Evolutionary conservation across 2,113 vertebrate genomes (phyloP).

Genomic region (Otus sunia): DNA sequence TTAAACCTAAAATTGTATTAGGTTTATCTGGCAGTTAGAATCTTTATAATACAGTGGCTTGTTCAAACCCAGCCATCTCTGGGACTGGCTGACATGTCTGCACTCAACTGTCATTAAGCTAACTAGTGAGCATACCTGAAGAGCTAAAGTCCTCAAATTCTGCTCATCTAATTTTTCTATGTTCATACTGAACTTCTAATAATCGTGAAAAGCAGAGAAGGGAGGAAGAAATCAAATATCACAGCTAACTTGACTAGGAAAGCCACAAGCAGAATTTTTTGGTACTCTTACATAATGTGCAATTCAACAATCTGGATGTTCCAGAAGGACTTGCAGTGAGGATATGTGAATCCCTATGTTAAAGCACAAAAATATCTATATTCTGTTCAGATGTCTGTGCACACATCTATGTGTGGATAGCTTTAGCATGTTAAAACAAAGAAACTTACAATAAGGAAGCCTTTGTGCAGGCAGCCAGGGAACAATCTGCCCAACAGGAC

Average conservation of each 20-base stretch:
- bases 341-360: background rate
- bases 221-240: background rate
- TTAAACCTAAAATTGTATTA: background rate
- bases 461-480: background rate
- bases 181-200: background rate
- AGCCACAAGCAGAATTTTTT: background rate
- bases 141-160: background rate
- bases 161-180: background rate
- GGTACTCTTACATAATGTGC: background rate
- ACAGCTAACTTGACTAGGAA: background rate
- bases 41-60: background rate
- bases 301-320: background rate
- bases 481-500: background rate
- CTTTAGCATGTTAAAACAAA: background rate
- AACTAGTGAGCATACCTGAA: background rate
- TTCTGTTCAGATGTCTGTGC: background rate
- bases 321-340: background rate
- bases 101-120: background rate
- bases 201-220: background rate
- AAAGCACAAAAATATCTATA: background rate
- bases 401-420: rapidly evolving
- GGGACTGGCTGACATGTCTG: background rate
- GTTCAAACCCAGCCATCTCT: background rate
- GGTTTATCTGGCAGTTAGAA: background rate
- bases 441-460: background rate